Percentiles rank a stretch among this genome's conserved stretches.
Evolutionary conservation across 2,113 vertebrate species (phyloP).

Genomic region (Pluvianellus socialis): DNA sequence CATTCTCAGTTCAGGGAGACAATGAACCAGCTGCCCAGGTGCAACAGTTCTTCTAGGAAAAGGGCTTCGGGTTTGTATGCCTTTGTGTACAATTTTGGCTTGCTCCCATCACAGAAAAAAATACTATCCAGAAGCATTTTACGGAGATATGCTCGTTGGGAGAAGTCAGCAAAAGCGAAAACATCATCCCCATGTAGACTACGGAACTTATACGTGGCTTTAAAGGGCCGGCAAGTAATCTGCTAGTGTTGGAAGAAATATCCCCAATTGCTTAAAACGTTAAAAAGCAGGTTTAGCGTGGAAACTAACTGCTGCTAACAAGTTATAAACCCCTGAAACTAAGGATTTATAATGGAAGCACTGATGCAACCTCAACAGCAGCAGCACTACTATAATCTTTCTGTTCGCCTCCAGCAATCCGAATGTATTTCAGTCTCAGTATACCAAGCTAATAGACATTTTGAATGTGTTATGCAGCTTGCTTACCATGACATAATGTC

Average conservation of each 20-base stretch:
- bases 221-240: neutral
- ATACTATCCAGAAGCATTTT: rapidly evolving
- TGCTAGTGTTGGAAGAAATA: neutral
- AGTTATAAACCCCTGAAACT: conserved; percentile 53
- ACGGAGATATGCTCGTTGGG: rapidly evolving
- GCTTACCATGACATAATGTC: conserved; percentile 98
- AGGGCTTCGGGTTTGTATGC: rapidly evolving
- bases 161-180: neutral
- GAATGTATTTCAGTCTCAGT: neutral
- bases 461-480: conserved; percentile 60
- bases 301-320: neutral
- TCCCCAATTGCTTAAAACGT: neutral
- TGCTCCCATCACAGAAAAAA: neutral
- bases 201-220: rapidly evolving
- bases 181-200: neutral
- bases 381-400: neutral
- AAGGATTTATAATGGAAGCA: conserved; percentile 36
- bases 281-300: neutral
- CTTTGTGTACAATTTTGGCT: neutral
- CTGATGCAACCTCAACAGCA: conserved; percentile 13
- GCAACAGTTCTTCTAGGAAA: neutral
- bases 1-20: neutral
- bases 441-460: conserved; percentile 59
- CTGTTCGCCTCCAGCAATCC: conserved; percentile 31
- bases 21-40: neutral